phyloP scores from a whole-genome alignment of 1,140 invertebrate species.

The Metaphire vulgaris region DNA sequence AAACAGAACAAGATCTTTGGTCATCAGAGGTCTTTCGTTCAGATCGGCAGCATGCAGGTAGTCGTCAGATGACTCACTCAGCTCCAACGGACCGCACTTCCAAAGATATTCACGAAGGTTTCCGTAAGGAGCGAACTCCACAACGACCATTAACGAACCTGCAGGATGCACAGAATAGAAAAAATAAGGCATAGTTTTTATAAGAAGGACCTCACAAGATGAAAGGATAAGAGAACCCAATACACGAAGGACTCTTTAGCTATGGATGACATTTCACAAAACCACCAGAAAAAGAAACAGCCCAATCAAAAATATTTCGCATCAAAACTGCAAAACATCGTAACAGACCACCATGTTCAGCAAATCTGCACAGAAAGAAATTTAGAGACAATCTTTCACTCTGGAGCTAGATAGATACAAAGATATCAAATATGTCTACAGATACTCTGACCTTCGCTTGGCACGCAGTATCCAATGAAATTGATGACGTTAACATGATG shows the following conservation, averaged over 20 bases:
- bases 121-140: slow-evolving; percentile 85
- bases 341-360: neutral
- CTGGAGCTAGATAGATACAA: too few relatives aligned
- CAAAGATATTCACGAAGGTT: slow-evolving; percentile 86
- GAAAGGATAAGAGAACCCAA: too few relatives aligned
- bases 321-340: neutral
- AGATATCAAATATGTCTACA: too few relatives aligned
- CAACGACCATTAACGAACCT: slow-evolving; percentile 77
- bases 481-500: slow-evolving; percentile 93
- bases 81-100: slow-evolving; percentile 62
- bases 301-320: too few relatives aligned
- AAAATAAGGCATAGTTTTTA: neutral
- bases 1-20: slow-evolving; percentile 21
- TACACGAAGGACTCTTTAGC: too few relatives aligned
- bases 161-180: neutral
- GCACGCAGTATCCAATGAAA: slow-evolving; percentile 85
- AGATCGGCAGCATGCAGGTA: neutral
- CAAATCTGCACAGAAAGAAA: too few relatives aligned
- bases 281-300: too few relatives aligned
- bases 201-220: neutral
- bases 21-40: slow-evolving; percentile 42
- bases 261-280: too few relatives aligned
- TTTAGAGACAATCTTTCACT: too few relatives aligned
- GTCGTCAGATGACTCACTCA: neutral
- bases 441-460: slow-evolving; percentile 58